A percentile compares a stretch with the other conserved stretches of the same genome.
phyloP scores from a whole-genome alignment of 1,140 invertebrate genomes.

The Lethrus apterus region DNA sequence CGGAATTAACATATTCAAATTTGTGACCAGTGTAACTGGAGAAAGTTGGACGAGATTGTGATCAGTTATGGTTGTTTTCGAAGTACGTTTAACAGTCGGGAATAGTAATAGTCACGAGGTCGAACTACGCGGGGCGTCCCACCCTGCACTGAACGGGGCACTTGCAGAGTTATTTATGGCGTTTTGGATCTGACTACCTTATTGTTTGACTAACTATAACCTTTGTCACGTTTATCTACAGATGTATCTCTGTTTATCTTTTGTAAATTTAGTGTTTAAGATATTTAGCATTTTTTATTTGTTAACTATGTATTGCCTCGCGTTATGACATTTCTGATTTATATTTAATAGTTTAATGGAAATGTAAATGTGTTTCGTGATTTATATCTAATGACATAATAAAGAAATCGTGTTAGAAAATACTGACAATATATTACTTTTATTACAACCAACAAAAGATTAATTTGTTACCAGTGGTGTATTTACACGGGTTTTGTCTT shows the following conservation, averaged over 20 bases:
- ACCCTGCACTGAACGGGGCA: slow-evolving; percentile 24
- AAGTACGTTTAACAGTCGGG: slow-evolving; percentile 26
- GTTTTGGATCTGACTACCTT: slow-evolving; percentile 36
- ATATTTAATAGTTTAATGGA: slow-evolving; percentile 21
- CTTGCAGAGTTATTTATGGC: slow-evolving; percentile 38
- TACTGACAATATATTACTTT: too few relatives aligned
- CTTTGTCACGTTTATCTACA: slow-evolving; percentile 39
- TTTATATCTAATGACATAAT: slow-evolving; percentile 9
- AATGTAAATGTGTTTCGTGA: slow-evolving; percentile 16
- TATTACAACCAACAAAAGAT: too few relatives aligned
- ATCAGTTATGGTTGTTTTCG: slow-evolving; percentile 31
- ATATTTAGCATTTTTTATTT: slow-evolving; percentile 34
- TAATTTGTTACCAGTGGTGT: too few relatives aligned
- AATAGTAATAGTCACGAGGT: slow-evolving; percentile 25
- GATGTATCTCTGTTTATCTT: slow-evolving; percentile 39
- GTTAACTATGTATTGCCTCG: slow-evolving; percentile 3
- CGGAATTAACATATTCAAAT: slow-evolving; percentile 31
- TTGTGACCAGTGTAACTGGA: slow-evolving; percentile 25
- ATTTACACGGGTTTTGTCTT: too few relatives aligned
- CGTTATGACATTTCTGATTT: slow-evolving; percentile 17
- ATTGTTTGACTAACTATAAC: slow-evolving; percentile 40
- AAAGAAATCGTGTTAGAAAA: slow-evolving; percentile 3
- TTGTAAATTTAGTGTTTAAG: slow-evolving; percentile 39
- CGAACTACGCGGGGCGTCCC: slow-evolving; percentile 22
- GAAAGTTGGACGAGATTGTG: slow-evolving; percentile 25